Percentiles rank a stretch among this genome's conserved stretches.
phyloP scores from a whole-genome alignment of 2,113 vertebrate genomes.

The Cacatua alba region DNA sequence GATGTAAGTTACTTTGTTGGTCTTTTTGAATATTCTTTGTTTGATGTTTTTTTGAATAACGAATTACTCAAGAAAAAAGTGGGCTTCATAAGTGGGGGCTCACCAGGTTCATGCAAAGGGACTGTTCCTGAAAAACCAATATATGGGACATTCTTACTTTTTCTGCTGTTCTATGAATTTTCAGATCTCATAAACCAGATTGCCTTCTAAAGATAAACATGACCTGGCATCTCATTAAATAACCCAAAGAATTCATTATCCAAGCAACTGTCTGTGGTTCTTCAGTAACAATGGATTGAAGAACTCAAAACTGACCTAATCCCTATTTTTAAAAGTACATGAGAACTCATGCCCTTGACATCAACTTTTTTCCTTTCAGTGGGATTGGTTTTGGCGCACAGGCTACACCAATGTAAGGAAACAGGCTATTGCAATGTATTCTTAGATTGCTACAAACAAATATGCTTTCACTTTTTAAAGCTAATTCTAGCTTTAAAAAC shows the following conservation, averaged over 20 bases:
- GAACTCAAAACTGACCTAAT: neutral
- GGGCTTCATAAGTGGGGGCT: neutral
- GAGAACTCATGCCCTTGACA: neutral
- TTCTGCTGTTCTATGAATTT: neutral
- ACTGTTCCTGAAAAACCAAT: neutral
- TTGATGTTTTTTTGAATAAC: neutral
- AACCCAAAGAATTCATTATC: neutral
- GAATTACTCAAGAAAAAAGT: neutral
- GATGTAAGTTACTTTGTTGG: neutral
- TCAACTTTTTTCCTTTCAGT: neutral
- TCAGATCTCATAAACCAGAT: neutral
- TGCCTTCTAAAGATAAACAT: neutral
- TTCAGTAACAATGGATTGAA: neutral
- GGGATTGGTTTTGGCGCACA: neutral
- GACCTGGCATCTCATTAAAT: neutral
- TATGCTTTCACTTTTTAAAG: neutral
- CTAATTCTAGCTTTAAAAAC: neutral
- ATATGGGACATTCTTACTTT: neutral
- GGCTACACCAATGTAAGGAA: neutral
- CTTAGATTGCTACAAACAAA: neutral
- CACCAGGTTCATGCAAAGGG: neutral
- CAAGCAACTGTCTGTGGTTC: neutral
- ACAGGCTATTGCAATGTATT: neutral
- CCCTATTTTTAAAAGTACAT: neutral
- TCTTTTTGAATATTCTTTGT: neutral